Evolutionary conservation across 2,113 vertebrate species (phyloP).

Genomic region (Pituophis catenifer): DNA sequence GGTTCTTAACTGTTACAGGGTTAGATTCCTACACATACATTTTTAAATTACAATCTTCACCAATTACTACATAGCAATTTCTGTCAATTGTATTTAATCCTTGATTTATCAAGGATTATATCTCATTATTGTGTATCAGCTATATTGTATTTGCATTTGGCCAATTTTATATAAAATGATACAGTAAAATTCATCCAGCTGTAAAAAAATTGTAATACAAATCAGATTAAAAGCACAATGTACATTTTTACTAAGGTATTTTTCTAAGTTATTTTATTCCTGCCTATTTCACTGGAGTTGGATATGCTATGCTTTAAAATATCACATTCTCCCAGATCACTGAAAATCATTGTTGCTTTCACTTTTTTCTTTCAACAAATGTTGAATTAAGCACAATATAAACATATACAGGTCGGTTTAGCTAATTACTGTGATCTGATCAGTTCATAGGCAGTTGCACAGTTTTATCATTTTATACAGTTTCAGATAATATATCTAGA

Average conservation of each 20-base stretch:
- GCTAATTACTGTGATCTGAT: not conserved
- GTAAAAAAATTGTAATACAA: not conserved
- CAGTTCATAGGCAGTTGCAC: not conserved
- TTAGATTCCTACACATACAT: not conserved
- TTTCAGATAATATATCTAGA: not conserved
- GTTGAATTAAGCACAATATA: not conserved
- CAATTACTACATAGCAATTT: not conserved
- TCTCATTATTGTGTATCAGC: not conserved
- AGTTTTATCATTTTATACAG: not conserved
- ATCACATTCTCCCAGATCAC: not conserved
- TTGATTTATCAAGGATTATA: not conserved
- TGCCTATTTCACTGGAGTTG: not conserved
- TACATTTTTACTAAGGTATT: not conserved
- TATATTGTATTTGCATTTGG: not conserved
- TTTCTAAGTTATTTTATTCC: not conserved
- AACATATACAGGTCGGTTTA: not conserved
- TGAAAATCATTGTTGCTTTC: not conserved
- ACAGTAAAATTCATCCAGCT: not conserved
- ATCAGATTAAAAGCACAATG: not conserved
- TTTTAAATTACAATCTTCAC: not conserved
- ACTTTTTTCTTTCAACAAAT: not conserved
- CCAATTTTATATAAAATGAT: not conserved
- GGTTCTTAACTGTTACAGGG: not conserved
- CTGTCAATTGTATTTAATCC: not conserved
- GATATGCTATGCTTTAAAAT: not conserved